A percentile compares a stretch with the other conserved stretches of the same genome.
These are phyloP conservation scores for Protonemura montana DNA, from an alignment of 2,888 invertebrate species.

Conservation along the genomic window DNA sequence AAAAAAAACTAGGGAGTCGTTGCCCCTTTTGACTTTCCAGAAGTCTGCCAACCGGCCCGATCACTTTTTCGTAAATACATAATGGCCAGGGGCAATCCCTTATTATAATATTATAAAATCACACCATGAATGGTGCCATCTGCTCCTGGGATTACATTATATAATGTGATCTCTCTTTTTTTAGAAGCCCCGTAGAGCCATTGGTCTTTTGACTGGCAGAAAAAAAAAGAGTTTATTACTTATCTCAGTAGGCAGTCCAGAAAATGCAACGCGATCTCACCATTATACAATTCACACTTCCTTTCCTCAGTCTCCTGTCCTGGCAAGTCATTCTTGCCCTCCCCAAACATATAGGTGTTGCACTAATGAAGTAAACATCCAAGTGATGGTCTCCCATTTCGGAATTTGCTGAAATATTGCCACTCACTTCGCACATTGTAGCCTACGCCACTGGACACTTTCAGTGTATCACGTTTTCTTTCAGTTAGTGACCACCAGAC, in stretches of 20 bases:
- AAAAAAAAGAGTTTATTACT: conserved; percentile 40
- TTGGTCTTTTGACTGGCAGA: conserved; percentile 32
- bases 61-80: background rate
- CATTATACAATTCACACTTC: background rate
- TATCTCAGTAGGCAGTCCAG: conserved; percentile 9
- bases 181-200: conserved; percentile 27
- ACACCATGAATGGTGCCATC: conserved; percentile 28
- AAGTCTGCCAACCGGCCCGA: background rate
- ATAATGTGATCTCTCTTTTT: conserved; percentile 30
- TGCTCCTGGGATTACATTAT: conserved; percentile 20
- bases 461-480: conserved; percentile 59
- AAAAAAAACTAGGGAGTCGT: background rate
- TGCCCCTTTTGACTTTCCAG: background rate
- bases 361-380: conserved; percentile 41
- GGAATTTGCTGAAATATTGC: conserved; percentile 58
- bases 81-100: conserved; percentile 1
- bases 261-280: background rate
- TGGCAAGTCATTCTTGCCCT: background rate
- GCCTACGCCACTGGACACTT: conserved; percentile 60
- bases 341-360: background rate
- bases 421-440: conserved; percentile 63
- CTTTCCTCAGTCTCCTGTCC: background rate
- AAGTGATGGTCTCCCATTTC: conserved; percentile 40
- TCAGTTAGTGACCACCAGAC: conserved; percentile 59
- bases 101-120: conserved; percentile 7